Percentiles rank a stretch among this genome's conserved stretches.
Conservation (phyloP, 2,888 invertebrate genomes). For the Cosmorhoe ocellata region DNA sequence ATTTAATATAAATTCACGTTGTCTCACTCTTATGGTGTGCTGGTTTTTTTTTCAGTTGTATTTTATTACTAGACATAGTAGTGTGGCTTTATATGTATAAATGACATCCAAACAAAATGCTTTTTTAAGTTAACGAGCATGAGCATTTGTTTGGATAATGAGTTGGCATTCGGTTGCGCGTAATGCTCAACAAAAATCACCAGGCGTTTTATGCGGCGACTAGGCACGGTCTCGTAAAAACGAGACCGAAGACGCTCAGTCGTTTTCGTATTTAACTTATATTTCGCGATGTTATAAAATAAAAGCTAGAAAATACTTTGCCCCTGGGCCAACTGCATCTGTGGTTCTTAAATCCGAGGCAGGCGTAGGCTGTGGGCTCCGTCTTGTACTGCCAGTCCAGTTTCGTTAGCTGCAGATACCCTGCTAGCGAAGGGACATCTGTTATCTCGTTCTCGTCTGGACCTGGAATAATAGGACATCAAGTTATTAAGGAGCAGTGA, state of each 20-base stretch:
- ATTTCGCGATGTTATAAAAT: neutral
- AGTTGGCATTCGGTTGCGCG: constrained; percentile 15
- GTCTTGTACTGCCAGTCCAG: constrained; percentile 96
- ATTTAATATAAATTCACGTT: too few species aligned
- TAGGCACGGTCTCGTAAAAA: neutral
- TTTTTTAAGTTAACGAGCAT: too few species aligned
- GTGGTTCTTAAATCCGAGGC: constrained; percentile 90
- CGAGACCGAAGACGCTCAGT: too few species aligned
- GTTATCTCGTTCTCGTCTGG: constrained; percentile 94
- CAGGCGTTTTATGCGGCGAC: constrained; percentile 11
- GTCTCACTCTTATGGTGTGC: too few species aligned
- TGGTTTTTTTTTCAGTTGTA: too few species aligned
- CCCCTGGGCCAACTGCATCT: constrained; percentile 95
- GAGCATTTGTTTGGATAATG: neutral
- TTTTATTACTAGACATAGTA: too few species aligned
- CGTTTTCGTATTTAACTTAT: too few species aligned
- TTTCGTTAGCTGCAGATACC: constrained; percentile 92
- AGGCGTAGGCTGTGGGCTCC: constrained; percentile 90
- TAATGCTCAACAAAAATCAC: constrained; percentile 4
- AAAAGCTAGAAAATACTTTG: constrained; percentile 67
- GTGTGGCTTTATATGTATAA: too few species aligned
- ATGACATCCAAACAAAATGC: too few species aligned
- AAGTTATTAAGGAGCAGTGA: neutral
- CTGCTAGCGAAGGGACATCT: constrained; percentile 93
- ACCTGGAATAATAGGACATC: constrained; percentile 74